phyloP scores from a whole-genome alignment of 1,140 invertebrate species.

The Lamellibrachia luymesi region DNA sequence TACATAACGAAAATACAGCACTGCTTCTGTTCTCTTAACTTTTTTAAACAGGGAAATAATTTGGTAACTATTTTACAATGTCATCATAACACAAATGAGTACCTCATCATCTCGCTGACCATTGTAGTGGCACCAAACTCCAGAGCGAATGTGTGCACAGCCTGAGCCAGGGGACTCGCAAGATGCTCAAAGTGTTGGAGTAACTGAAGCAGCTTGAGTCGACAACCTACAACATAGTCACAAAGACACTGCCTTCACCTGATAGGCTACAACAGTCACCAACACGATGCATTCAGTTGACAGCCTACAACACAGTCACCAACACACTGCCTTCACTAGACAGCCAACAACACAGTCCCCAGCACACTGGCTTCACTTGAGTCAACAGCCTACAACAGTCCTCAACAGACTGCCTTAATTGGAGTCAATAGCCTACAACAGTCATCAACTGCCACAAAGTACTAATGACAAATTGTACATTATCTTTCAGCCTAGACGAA shows the following conservation, averaged over 20 bases:
- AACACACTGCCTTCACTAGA: neutral
- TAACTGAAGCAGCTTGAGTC: slow-evolving; percentile 63
- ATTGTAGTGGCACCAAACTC: slow-evolving; percentile 67
- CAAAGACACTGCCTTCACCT: neutral
- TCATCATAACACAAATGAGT: neutral
- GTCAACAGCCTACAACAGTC: slow-evolving; percentile 48
- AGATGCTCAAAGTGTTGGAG: slow-evolving; percentile 74
- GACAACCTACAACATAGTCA: slow-evolving; percentile 47
- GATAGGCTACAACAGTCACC: neutral
- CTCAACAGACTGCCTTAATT: slow-evolving; percentile 24
- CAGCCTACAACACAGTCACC: slow-evolving; percentile 44
- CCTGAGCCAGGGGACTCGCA: slow-evolving; percentile 67
- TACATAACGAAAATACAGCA: too few relatives aligned
- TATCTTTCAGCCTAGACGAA: too few relatives aligned
- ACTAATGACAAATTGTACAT: too few relatives aligned
- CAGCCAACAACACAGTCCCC: neutral
- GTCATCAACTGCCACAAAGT: too few relatives aligned
- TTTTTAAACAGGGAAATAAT: too few relatives aligned
- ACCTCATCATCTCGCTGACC: slow-evolving; percentile 68
- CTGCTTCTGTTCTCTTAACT: too few relatives aligned
- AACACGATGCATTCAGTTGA: slow-evolving; percentile 43
- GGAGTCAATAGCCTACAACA: slow-evolving; percentile 48
- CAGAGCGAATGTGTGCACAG: slow-evolving; percentile 67
- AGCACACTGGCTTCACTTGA: slow-evolving; percentile 37
- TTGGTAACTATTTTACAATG: too few relatives aligned